phyloP scores from a whole-genome alignment of 2,797 vertebrate species.

The Cryptoprocta ferox region DNA sequence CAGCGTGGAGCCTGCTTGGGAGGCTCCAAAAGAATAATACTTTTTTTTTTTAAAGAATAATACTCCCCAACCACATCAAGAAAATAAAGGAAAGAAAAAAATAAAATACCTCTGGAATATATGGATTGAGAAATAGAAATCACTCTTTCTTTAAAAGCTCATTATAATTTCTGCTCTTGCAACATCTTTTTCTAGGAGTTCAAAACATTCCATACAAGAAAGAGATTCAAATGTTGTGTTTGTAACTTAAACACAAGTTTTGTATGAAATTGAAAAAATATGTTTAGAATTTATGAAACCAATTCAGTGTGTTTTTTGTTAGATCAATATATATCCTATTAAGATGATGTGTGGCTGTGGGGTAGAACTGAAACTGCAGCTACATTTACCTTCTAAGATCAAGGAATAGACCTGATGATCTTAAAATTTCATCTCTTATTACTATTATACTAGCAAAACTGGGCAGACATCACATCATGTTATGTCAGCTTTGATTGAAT shows the following conservation, averaged over 20 bases:
- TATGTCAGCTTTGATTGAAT: background rate
- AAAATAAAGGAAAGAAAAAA: background rate
- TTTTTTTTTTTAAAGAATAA: background rate
- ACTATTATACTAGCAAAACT: background rate
- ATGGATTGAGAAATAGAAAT: background rate
- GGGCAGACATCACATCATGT: background rate
- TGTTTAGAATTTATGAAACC: background rate
- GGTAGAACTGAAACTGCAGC: background rate
- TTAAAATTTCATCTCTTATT: background rate
- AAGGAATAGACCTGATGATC: background rate
- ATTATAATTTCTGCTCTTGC: background rate
- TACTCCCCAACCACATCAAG: background rate
- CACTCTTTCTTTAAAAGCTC: background rate
- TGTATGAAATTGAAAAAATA: background rate
- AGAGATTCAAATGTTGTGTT: background rate
- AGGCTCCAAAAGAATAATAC: no score
- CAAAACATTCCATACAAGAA: background rate
- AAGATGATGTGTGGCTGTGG: background rate
- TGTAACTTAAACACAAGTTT: constrained; percentile 16
- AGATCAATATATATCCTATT: background rate
- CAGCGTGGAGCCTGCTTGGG: no score
- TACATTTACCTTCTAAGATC: background rate
- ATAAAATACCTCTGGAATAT: background rate
- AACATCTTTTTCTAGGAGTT: background rate
- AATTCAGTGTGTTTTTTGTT: background rate